Evolutionary conservation across 2,888 invertebrate genomes (phyloP).

Genomic region (Drosophila greeni): DNA sequence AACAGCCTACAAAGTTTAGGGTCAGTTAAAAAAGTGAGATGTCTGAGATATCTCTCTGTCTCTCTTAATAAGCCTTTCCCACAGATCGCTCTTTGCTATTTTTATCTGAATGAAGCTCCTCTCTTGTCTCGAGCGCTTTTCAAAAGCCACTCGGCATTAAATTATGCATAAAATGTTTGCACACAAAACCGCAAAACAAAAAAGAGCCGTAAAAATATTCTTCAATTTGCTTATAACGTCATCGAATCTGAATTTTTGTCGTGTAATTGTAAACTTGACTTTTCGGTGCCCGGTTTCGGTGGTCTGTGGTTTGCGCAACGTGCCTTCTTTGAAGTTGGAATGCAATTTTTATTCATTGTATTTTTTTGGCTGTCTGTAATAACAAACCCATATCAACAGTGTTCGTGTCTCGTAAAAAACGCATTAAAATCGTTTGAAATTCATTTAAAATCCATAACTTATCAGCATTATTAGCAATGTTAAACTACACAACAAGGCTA

Average conservation of each 20-base stretch:
- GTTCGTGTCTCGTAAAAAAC: slow-evolving; percentile 62
- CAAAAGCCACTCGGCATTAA: slow-evolving; percentile 30
- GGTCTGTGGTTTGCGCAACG: slow-evolving; percentile 60
- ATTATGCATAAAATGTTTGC: slow-evolving; percentile 49
- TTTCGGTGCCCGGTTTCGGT: slow-evolving; percentile 21
- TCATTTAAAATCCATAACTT: slow-evolving; percentile 65
- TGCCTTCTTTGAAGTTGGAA: slow-evolving; percentile 48
- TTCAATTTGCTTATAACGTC: slow-evolving; percentile 47
- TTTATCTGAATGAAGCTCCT: slow-evolving; percentile 21
- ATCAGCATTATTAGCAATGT: slow-evolving; percentile 19
- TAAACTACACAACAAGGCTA: slow-evolving; percentile 45
- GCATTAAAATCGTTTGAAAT: slow-evolving; percentile 66
- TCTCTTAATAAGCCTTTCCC: slow-evolving; percentile 28
- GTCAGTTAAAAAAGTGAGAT: background rate
- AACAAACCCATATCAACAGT: slow-evolving; percentile 50
- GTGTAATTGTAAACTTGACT: slow-evolving; percentile 59
- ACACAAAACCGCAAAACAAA: slow-evolving; percentile 33
- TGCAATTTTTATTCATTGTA: slow-evolving; percentile 43
- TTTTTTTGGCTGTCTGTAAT: slow-evolving; percentile 39
- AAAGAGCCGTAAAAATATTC: slow-evolving; percentile 19
- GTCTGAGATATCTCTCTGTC: background rate
- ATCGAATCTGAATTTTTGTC: slow-evolving; percentile 60
- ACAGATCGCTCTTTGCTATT: slow-evolving; percentile 18
- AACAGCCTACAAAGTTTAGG: background rate
- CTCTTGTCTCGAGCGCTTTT: slow-evolving; percentile 10